A percentile compares a stretch with the other conserved stretches of the same genome.
Conservation (phyloP, 2,888 invertebrate species). For the Xanthorhoe spadicearia region DNA sequence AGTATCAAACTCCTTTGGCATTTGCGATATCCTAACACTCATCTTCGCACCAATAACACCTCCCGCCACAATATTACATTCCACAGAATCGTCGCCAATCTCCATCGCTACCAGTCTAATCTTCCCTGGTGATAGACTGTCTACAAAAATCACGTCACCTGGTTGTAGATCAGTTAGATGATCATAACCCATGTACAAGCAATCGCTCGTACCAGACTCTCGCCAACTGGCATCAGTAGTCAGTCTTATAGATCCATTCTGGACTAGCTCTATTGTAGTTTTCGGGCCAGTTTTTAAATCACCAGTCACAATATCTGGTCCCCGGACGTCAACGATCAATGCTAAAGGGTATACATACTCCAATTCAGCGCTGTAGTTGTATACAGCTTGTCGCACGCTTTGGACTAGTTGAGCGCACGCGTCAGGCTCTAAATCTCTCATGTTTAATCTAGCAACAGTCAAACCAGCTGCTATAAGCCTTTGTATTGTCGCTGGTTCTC, state of each 20-base stretch:
- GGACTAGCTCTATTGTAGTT: slow-evolving; percentile 64
- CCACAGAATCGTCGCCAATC: slow-evolving; percentile 75
- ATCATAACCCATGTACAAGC: slow-evolving; percentile 83
- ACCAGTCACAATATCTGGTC: slow-evolving; percentile 75
- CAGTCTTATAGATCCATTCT: slow-evolving; percentile 71
- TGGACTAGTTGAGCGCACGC: slow-evolving; percentile 74
- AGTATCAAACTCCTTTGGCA: slow-evolving; percentile 72
- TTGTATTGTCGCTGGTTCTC: slow-evolving; percentile 71
- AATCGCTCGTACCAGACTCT: slow-evolving; percentile 81
- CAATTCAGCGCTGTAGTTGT: slow-evolving; percentile 77
- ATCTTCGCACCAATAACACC: slow-evolving; percentile 82
- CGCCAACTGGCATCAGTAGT: slow-evolving; percentile 82
- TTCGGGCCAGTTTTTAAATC: slow-evolving; percentile 71
- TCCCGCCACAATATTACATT: slow-evolving; percentile 81
- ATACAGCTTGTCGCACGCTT: slow-evolving; percentile 77
- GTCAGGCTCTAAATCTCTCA: slow-evolving; percentile 73
- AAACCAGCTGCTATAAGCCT: slow-evolving; percentile 77
- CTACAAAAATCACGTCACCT: slow-evolving; percentile 79
- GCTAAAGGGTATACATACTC: slow-evolving; percentile 81
- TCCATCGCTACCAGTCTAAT: slow-evolving; percentile 67
- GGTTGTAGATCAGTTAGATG: slow-evolving; percentile 78
- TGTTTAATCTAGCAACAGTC: slow-evolving; percentile 76
- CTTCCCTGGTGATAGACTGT: slow-evolving; percentile 69
- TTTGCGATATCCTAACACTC: slow-evolving; percentile 80
- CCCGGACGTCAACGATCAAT: slow-evolving; percentile 70